These are phyloP conservation scores for Discoglossus pictus DNA, from an alignment of 2,797 vertebrate genomes.

Conservation along the genomic window DNA sequence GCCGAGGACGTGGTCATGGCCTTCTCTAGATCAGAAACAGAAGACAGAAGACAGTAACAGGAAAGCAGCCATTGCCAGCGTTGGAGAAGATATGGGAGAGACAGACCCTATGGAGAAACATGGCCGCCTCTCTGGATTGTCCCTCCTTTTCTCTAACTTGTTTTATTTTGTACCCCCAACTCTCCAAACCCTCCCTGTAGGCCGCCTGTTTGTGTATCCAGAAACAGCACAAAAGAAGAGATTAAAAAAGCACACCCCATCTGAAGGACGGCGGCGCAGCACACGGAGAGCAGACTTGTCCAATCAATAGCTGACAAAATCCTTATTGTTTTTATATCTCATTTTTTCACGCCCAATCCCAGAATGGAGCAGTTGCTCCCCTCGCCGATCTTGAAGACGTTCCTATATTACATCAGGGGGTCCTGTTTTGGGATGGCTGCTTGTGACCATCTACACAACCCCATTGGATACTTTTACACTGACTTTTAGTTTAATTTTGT, in stretches of 20 bases:
- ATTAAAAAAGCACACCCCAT: not conserved
- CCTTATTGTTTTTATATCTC: conserved; percentile 6
- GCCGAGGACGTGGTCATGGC: conserved; percentile 98
- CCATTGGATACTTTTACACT: not conserved
- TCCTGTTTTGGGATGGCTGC: not conserved
- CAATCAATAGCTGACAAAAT: not conserved
- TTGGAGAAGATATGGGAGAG: conserved; percentile 6
- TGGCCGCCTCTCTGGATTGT: not conserved
- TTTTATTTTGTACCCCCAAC: not conserved
- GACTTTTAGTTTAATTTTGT: conserved; percentile 29
- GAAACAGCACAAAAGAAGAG: not conserved
- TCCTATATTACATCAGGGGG: not conserved
- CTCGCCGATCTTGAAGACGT: not conserved
- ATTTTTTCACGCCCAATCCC: not conserved
- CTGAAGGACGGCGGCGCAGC: too few species aligned
- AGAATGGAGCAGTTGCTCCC: not conserved
- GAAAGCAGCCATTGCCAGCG: conserved; percentile 24
- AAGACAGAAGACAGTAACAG: conserved; percentile 93
- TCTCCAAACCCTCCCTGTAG: conserved; percentile 7
- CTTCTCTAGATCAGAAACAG: conserved; percentile 95
- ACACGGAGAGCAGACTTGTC: not conserved
- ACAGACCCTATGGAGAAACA: not conserved
- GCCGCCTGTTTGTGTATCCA: not conserved
- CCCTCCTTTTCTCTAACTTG: not conserved
- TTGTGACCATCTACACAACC: conserved; percentile 8